Evolutionary conservation across 1,140 invertebrate species (phyloP), one percentile per base, ranked within the genome.

Genomic region (Acromyrmex heyeri): DNA sequence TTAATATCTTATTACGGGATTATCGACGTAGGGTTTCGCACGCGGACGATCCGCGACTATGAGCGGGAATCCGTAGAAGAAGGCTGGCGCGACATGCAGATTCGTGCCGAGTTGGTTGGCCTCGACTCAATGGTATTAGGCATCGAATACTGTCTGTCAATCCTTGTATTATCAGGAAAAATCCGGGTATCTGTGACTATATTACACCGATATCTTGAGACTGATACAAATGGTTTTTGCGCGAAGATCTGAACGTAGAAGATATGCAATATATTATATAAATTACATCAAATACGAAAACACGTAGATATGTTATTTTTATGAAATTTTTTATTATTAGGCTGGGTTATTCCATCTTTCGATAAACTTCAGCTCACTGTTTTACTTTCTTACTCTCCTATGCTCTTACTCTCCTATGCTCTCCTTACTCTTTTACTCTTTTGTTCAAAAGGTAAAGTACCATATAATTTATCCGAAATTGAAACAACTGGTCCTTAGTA

Each of bases 1-100:
- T 90, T 88, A 86, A 88, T 90, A 91, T 91, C 86, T 91, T 91
- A 90, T 90, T 90, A 88, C 81, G 12, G 76, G 65, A 76, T 91
- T 90, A 86, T 90, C 88, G 88, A 81, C 55, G 81, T 78, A 70
- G n/a, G 70, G 65, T 85, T 69, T 90, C 79, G 67, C 76, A 21
- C 48, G 69, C 57, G 24, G 38, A n/a, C 50, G n/a, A 64, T 75
- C 77, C 55, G 30, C 57, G 44, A 7, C 30, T 48, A 21, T 50
- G 38, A 64, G 34, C 24, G 53, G 24, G 69, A 85, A 88, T 88
- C 78, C 30, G n/a, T 82, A 82, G 55, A 82, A 82, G 57, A 44
- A 87, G 75, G 48, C 64, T 82, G 78, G 57, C 65, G 53, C 75
- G 77, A 70, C 30, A 27, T 61, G 79, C 79, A 73, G 38, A 69